Conservation (phyloP, 2,113 vertebrate species). For the Cygnus atratus region DNA sequence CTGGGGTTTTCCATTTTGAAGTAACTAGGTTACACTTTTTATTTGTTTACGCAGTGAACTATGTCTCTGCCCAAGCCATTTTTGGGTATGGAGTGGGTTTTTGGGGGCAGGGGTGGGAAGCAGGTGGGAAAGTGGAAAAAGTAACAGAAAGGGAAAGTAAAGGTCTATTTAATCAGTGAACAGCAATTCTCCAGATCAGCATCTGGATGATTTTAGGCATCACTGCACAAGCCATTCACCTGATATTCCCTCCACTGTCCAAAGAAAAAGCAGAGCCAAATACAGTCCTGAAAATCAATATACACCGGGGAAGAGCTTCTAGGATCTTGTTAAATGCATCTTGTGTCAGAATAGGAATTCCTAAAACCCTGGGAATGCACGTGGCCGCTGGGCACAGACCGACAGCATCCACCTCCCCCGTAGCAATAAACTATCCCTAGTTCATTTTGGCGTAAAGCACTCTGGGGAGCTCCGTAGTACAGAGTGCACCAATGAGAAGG, state of each 20-base stretch:
- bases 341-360: not conserved
- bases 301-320: not conserved
- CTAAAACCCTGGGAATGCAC: not conserved
- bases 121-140: not conserved
- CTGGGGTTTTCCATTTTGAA: not conserved
- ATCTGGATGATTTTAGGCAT: not conserved
- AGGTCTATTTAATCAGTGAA: not conserved
- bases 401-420: not conserved
- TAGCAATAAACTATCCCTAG: fast-evolving
- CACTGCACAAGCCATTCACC: not conserved
- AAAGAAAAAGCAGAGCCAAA: conserved; percentile 7
- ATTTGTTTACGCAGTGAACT: not conserved
- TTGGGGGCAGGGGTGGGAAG: fast-evolving
- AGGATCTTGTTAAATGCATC: not conserved
- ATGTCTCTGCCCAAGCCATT: not conserved
- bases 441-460: not conserved
- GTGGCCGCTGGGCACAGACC: not conserved
- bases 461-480: not conserved
- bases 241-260: not conserved
- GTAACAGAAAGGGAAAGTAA: not conserved
- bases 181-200: not conserved
- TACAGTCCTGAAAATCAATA: conserved; percentile 44
- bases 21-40: not conserved
- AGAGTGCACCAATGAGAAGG: not conserved
- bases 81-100: not conserved